Percentiles rank a stretch among this genome's conserved stretches.
These are phyloP conservation scores for Aurelia coerulea DNA, from an alignment of 30 jellyfish, hydroid and myxozoan species.

Conservation along the genomic window DNA sequence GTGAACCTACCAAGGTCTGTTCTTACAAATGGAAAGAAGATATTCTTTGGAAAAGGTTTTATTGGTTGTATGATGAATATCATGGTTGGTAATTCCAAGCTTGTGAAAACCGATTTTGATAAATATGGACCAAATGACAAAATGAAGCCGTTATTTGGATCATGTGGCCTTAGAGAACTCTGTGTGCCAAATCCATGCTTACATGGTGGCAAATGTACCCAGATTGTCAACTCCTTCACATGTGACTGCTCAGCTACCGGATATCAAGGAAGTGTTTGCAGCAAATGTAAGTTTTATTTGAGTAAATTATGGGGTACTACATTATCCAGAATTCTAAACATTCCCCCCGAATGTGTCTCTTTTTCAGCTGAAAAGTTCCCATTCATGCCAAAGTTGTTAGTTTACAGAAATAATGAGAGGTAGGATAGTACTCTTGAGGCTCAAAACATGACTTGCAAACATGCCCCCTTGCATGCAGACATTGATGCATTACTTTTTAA, in stretches of 20 bases:
- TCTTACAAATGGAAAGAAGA: conserved; percentile 4
- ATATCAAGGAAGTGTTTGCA: conserved; percentile 68
- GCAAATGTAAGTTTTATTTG: conserved; percentile 56
- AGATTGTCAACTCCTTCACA: conserved; percentile 21
- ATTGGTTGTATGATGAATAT: conserved; percentile 66
- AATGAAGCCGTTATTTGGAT: conserved; percentile 31
- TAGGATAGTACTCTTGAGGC: too few relatives aligned
- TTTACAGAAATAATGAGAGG: too few relatives aligned
- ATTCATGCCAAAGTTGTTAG: too few relatives aligned
- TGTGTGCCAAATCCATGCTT: conserved; percentile 79
- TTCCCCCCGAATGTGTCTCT: background rate
- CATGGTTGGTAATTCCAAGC: conserved; percentile 25
- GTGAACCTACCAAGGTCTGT: background rate
- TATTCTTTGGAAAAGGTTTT: conserved; percentile 46
- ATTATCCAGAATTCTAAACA: background rate
- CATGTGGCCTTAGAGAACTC: conserved; percentile 49
- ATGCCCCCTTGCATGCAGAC: too few relatives aligned
- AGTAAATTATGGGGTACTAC: background rate
- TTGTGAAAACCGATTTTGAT: conserved; percentile 31
- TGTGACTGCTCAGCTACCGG: conserved; percentile 73
- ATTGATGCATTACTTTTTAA: too few relatives aligned
- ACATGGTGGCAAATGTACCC: conserved; percentile 77
- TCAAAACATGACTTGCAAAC: too few relatives aligned
- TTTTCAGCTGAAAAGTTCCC: too few relatives aligned
- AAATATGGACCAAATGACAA: conserved; percentile 6